Conservation (phyloP, 1,140 invertebrate species). For the Bursaphelenchus mucronatus region DNA sequence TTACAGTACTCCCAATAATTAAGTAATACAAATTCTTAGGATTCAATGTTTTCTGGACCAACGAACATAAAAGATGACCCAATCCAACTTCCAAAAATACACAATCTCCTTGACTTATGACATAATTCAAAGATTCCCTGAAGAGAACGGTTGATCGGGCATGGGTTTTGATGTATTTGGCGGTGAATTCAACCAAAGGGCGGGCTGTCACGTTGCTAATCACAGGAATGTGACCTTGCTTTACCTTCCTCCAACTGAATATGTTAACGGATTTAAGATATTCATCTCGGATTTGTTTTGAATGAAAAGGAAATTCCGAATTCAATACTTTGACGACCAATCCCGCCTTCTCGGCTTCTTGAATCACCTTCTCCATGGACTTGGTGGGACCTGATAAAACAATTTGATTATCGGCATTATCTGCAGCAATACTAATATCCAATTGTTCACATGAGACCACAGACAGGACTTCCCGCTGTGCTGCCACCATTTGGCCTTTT, state of each 20-base stretch:
- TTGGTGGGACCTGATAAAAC: slow-evolving; percentile 18
- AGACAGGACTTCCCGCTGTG: slow-evolving; percentile 19
- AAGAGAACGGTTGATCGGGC: slow-evolving; percentile 26
- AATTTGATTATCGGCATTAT: slow-evolving; percentile 15
- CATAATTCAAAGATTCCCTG: slow-evolving; percentile 4
- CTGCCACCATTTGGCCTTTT: slow-evolving; percentile 23
- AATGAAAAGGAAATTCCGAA: slow-evolving; percentile 21
- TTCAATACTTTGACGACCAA: slow-evolving; percentile 9
- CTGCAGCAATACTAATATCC: slow-evolving; percentile 14
- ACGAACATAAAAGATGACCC: slow-evolving; percentile 1
- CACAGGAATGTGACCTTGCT: not conserved
- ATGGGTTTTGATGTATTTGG: slow-evolving; percentile 17
- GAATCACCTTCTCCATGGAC: slow-evolving; percentile 7
- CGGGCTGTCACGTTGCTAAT: slow-evolving; percentile 21
- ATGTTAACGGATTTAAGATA: slow-evolving; percentile 19
- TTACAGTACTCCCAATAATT: too few relatives aligned
- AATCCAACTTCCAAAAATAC: slow-evolving; percentile 15
- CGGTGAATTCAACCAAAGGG: slow-evolving; percentile 10
- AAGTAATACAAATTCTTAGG: not conserved
- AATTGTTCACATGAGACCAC: not conserved
- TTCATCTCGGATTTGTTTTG: slow-evolving; percentile 6
- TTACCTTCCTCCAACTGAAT: slow-evolving; percentile 20
- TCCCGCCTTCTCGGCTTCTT: slow-evolving; percentile 11
- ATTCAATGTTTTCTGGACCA: slow-evolving; percentile 18
- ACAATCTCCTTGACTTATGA: slow-evolving; percentile 13